phyloP scores from a whole-genome alignment of 2,888 invertebrate genomes.

The Heliconius ethilla region DNA sequence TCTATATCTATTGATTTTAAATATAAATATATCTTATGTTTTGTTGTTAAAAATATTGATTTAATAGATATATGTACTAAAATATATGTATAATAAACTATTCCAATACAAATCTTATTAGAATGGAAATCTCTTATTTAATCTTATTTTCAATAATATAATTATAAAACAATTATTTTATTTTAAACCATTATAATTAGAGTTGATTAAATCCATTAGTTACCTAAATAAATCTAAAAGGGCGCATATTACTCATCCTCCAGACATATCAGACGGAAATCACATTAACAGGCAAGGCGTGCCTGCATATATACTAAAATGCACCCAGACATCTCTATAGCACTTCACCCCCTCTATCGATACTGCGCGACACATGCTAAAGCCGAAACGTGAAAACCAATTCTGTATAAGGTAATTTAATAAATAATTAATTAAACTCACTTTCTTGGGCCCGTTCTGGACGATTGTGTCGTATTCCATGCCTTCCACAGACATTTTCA shows the following conservation, averaged over 20 bases:
- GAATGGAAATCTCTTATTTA: neutral
- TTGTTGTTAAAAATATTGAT: neutral
- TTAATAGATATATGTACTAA: neutral
- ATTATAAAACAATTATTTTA: neutral
- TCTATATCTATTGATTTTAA: neutral
- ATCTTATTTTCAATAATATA: neutral
- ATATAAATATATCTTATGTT: neutral
- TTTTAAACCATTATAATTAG: neutral
- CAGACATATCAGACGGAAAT: slow-evolving; percentile 59
- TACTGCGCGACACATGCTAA: slow-evolving; percentile 43
- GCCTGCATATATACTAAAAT: slow-evolving; percentile 59
- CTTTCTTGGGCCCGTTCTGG: slow-evolving; percentile 85
- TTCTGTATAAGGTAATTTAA: slow-evolving; percentile 17
- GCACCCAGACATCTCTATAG: slow-evolving; percentile 76
- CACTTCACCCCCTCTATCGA: slow-evolving; percentile 57
- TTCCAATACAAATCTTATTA: neutral
- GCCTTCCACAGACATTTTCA: slow-evolving; percentile 82
- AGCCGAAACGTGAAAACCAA: slow-evolving; percentile 32
- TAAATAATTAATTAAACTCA: slow-evolving; percentile 63
- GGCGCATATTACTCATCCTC: slow-evolving; percentile 38
- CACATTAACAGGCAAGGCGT: slow-evolving; percentile 61
- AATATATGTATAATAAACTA: too few relatives aligned
- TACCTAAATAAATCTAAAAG: slow-evolving; percentile 12
- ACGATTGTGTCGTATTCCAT: slow-evolving; percentile 85
- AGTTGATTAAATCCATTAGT: neutral